phyloP scores from a whole-genome alignment of 30 jellyfish, hydroid and myxozoan genomes.

The Chrysaora quinquecirrha region DNA sequence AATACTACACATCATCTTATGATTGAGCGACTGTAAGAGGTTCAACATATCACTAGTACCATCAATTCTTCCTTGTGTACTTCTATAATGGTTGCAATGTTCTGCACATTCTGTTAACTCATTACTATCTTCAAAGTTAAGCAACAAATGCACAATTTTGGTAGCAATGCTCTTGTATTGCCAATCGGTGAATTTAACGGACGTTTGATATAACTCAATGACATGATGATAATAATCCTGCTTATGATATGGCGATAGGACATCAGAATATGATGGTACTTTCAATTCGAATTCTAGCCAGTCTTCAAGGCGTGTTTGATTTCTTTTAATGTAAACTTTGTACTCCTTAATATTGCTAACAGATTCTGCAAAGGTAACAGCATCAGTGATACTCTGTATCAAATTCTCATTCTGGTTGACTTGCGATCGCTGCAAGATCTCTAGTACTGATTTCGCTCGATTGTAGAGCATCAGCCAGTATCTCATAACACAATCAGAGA shows the following conservation, averaged over 20 bases:
- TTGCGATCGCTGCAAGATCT: background rate
- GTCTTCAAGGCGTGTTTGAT: background rate
- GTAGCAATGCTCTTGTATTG: conserved; percentile 10
- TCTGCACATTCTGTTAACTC: background rate
- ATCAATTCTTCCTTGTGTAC: background rate
- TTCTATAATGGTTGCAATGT: background rate
- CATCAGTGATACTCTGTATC: background rate
- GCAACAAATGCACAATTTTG: conserved; percentile 28
- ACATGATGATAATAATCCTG: conserved; percentile 20
- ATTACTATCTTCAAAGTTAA: background rate
- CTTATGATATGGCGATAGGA: conserved; percentile 15
- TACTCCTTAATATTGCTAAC: background rate
- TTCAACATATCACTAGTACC: conserved; percentile 15
- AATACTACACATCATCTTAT: background rate
- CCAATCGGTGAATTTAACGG: background rate
- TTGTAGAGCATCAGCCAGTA: conserved; percentile 2
- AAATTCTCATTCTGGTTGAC: background rate
- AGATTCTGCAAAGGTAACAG: conserved; percentile 22
- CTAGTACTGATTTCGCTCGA: background rate
- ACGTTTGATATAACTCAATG: background rate
- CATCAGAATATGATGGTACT: background rate
- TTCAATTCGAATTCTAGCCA: conserved; percentile 50
- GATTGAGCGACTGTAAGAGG: conserved; percentile 21
- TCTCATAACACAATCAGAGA: conserved; percentile 9
- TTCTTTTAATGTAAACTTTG: background rate